A percentile compares a stretch with the other conserved stretches of the same genome.
Evolutionary conservation across 2,113 vertebrate genomes (phyloP).

Genomic region (Hippolais icterina): DNA sequence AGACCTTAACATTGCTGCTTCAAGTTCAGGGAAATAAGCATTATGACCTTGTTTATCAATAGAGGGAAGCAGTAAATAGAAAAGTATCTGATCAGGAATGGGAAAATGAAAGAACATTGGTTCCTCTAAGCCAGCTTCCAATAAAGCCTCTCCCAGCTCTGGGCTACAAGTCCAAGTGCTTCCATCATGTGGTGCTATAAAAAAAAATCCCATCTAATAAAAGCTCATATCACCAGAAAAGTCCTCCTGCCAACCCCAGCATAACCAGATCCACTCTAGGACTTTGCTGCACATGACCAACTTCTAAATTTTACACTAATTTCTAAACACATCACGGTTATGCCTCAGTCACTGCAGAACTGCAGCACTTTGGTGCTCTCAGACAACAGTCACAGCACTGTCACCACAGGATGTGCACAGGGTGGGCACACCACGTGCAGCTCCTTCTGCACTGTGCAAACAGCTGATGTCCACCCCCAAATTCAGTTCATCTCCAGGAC

Average conservation of each 20-base stretch:
- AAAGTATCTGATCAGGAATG: neutral
- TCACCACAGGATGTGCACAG: neutral
- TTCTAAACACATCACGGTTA: neutral
- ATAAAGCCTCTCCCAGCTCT: neutral
- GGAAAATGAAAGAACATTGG: neutral
- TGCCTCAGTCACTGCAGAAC: neutral
- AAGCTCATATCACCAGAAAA: neutral
- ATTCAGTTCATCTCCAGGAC: neutral
- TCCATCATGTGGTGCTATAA: neutral
- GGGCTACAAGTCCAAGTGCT: neutral
- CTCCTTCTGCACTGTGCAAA: neutral
- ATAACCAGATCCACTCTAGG: neutral
- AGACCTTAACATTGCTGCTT: conserved; percentile 31
- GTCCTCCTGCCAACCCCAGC: neutral
- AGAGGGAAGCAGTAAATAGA: neutral
- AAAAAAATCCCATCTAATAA: neutral
- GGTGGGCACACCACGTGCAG: neutral
- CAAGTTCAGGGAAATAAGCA: neutral
- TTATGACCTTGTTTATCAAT: neutral
- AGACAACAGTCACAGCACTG: neutral
- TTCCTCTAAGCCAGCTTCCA: neutral
- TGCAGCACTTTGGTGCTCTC: neutral
- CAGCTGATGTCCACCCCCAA: neutral
- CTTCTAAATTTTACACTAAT: neutral
- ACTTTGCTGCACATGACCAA: neutral